These are phyloP conservation scores for Rhineura floridana DNA, from an alignment of 2,113 vertebrate species.

Conservation along the genomic window DNA sequence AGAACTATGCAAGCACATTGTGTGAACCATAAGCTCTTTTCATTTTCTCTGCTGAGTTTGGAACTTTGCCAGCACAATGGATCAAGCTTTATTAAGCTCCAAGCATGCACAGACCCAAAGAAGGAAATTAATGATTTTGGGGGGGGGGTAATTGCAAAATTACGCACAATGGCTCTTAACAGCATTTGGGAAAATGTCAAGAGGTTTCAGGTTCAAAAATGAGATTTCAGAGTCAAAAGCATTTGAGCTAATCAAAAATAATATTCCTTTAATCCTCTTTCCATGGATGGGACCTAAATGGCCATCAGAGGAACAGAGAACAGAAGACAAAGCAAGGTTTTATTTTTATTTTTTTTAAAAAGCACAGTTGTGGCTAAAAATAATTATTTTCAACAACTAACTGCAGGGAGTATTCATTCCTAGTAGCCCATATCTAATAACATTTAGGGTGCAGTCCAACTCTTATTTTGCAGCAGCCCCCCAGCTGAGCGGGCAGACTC, in stretches of 20 bases:
- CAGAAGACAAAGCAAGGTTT: neutral
- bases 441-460: too few species aligned
- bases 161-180: conserved; percentile 42
- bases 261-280: conserved; percentile 32
- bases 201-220: conserved; percentile 27
- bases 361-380: too few species aligned
- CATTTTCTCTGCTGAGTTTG: conserved; percentile 4
- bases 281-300: neutral
- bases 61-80: neutral
- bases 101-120: neutral
- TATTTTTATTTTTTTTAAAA: too few species aligned
- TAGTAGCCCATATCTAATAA: neutral
- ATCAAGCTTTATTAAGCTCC: conserved; percentile 32
- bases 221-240: conserved; percentile 35
- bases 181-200: conserved; percentile 51
- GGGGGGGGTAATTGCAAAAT: conserved; percentile 41
- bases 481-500: too few species aligned
- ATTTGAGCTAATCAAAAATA: conserved; percentile 39
- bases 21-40: neutral
- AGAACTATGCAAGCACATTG: neutral
- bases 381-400: neutral
- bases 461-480: too few species aligned
- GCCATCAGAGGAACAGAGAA: neutral
- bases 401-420: neutral
- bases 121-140: conserved; percentile 37